Conservation (phyloP, 2,888 invertebrate genomes). For the Hirudinaria manillensis region DNA sequence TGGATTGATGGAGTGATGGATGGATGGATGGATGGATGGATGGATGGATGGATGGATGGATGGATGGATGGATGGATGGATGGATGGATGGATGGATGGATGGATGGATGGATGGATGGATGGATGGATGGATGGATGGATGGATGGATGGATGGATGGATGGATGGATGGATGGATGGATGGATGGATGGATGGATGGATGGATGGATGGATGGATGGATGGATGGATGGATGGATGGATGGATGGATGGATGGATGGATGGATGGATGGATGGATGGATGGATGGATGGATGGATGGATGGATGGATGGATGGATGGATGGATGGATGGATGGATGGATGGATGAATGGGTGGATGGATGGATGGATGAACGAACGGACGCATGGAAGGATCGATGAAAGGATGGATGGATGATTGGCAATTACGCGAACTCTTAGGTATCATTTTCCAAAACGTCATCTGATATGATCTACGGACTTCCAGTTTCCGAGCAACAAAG, state of each 20-base stretch:
- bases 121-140: too few species aligned
- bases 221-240: neutral
- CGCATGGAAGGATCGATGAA: too few species aligned
- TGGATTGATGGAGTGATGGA: slow-evolving; percentile 19
- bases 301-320: neutral
- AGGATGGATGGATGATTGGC: neutral
- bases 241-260: neutral
- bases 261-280: too few species aligned
- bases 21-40: too few species aligned
- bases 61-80: neutral
- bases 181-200: too few species aligned
- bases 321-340: neutral
- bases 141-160: neutral
- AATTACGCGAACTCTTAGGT: neutral
- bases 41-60: neutral
- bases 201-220: too few species aligned
- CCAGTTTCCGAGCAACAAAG: too few species aligned
- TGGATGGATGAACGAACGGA: too few species aligned
- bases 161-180: neutral
- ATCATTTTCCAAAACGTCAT: neutral
- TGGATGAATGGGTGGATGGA: too few species aligned
- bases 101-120: too few species aligned
- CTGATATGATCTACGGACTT: too few species aligned
- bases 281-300: too few species aligned
- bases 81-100: neutral